These are phyloP conservation scores for Acipenser transmontanus DNA, from an alignment of 2,797 vertebrate species.

Conservation along the genomic window DNA sequence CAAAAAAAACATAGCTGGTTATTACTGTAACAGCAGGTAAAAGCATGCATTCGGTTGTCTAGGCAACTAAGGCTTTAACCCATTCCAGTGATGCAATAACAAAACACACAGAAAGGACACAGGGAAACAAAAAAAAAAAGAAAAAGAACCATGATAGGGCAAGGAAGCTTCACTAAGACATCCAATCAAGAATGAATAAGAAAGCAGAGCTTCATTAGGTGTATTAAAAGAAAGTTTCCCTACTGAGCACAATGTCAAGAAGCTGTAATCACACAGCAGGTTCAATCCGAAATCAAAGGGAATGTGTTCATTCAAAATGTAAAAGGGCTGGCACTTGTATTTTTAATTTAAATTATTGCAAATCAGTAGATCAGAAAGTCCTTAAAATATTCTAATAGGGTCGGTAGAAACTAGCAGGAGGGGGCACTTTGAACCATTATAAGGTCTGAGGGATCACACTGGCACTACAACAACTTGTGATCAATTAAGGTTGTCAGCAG, in stretches of 20 bases:
- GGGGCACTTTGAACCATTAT: constrained; percentile 12
- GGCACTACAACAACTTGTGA: constrained; percentile 46
- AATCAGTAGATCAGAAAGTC: constrained; percentile 12
- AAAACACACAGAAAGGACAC: constrained; percentile 31
- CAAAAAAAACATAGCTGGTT: constrained; percentile 19
- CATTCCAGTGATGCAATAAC: constrained; percentile 46
- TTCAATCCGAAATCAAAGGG: not conserved
- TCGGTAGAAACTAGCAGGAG: constrained; percentile 8
- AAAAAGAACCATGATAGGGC: constrained; percentile 29
- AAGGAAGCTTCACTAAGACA: constrained; percentile 7
- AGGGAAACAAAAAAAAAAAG: constrained; percentile 35
- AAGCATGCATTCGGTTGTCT: constrained; percentile 52
- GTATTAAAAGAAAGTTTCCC: constrained; percentile 11
- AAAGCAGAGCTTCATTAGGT: constrained; percentile 7
- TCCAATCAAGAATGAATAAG: not conserved
- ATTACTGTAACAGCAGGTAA: constrained; percentile 22
- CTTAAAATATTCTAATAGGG: constrained; percentile 21
- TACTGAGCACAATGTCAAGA: constrained; percentile 16
- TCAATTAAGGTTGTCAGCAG: constrained; percentile 51
- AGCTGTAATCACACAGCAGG: not conserved
- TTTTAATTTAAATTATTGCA: constrained; percentile 33
- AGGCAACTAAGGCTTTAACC: constrained; percentile 40
- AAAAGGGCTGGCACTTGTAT: constrained; percentile 13
- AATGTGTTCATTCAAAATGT: constrained; percentile 8
- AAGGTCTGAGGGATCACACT: constrained; percentile 18